Evolutionary conservation across 2,888 invertebrate genomes (phyloP).

Genomic region (Pseudococcus longispinus): DNA sequence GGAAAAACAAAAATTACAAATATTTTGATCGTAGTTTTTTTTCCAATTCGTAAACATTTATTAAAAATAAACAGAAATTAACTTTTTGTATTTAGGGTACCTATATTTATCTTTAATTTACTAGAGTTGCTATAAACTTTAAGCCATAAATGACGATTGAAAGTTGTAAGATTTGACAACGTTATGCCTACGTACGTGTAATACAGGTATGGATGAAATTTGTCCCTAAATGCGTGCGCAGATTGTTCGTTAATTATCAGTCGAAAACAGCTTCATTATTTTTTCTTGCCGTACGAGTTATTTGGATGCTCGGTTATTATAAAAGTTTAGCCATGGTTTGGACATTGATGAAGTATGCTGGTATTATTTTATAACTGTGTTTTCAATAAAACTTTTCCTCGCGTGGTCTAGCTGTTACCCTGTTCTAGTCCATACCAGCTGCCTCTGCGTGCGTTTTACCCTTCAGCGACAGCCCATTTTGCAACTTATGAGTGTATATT

Average conservation of each 20-base stretch:
- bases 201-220: not conserved
- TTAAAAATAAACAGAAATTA: not conserved
- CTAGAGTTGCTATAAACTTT: not conserved
- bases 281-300: constrained; percentile 1
- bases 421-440: not conserved
- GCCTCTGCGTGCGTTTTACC: not conserved
- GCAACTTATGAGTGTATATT: constrained; percentile 19
- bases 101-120: not conserved
- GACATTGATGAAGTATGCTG: constrained; percentile 51
- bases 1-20: not conserved
- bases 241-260: constrained; percentile 23
- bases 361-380: constrained; percentile 52
- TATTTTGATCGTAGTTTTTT: not conserved
- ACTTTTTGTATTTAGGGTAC: not conserved
- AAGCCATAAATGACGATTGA: not conserved
- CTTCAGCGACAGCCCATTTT: constrained; percentile 11
- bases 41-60: not conserved
- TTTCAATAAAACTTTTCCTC: constrained; percentile 53
- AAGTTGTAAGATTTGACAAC: not conserved
- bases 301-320: constrained; percentile 37
- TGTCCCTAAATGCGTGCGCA: not conserved
- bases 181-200: not conserved
- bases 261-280: constrained; percentile 28
- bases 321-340: constrained; percentile 51
- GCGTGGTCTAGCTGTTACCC: not conserved